A percentile compares a stretch with the other conserved stretches of the same genome.
Conservation (phyloP, 53 echinoderm and acorn worm genomes). For the Echinarachnius parma region DNA sequence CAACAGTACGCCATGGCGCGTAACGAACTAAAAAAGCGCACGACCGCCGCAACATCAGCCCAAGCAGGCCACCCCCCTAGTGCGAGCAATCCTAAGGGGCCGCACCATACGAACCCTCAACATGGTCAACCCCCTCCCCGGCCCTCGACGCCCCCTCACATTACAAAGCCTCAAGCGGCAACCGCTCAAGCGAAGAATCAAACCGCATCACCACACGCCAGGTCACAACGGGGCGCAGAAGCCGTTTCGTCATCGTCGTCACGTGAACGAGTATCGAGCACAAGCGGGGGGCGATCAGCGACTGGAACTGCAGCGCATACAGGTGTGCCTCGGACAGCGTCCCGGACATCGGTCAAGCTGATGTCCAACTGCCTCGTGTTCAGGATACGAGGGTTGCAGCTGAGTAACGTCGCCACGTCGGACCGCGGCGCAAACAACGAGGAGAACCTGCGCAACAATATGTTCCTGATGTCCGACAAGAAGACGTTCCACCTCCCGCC, state of each 20-base stretch:
- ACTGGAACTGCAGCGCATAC: not conserved
- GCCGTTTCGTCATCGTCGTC: not conserved
- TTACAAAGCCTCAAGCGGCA: no score
- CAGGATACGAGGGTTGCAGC: constrained; percentile 63
- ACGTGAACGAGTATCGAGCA: constrained; percentile 8
- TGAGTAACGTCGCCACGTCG: constrained; percentile 60
- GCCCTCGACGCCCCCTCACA: constrained; percentile 35
- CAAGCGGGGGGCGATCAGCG: constrained; percentile 16
- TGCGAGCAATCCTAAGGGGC: constrained; percentile 4
- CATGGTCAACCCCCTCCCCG: constrained; percentile 22
- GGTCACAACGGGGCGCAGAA: not conserved
- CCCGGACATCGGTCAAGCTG: constrained; percentile 61
- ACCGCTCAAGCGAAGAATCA: no score
- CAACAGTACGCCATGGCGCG: constrained; percentile 79
- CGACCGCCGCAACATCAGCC: not conserved
- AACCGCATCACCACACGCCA: not conserved
- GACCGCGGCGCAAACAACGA: constrained; percentile 54
- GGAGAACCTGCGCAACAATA: constrained; percentile 47
- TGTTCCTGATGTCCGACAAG: constrained; percentile 83
- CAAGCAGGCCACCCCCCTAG: not conserved
- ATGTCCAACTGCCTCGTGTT: constrained; percentile 86
- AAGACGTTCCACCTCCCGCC: constrained; percentile 82
- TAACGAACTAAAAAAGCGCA: constrained; percentile 39
- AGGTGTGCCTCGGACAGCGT: not conserved
- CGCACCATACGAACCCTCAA: constrained; percentile 4